These are phyloP conservation scores for Cherax quadricarinatus DNA, from an alignment of 1,140 invertebrate species.

Conservation along the genomic window DNA sequence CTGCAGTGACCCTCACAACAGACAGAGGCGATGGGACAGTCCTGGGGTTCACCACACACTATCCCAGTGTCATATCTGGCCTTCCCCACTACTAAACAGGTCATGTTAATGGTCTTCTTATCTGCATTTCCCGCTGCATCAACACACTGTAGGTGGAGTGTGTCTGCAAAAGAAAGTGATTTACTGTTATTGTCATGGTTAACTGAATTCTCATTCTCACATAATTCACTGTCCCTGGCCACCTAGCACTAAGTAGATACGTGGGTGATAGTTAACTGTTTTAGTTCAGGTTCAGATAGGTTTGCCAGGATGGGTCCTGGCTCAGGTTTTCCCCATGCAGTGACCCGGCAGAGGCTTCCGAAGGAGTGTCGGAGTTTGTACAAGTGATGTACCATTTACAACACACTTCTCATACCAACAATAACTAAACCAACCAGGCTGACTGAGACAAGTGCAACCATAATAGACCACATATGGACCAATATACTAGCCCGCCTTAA, in stretches of 20 bases:
- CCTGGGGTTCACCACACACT: slow-evolving; percentile 11
- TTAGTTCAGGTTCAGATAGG: too few relatives aligned
- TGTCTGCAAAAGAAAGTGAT: slow-evolving; percentile 7
- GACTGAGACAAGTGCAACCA: too few relatives aligned
- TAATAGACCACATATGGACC: too few relatives aligned
- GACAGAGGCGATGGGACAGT: slow-evolving; percentile 28
- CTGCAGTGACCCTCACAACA: slow-evolving; percentile 42
- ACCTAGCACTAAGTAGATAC: too few relatives aligned
- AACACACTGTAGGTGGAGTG: slow-evolving; percentile 41
- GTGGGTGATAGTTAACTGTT: too few relatives aligned
- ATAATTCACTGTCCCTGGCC: neutral
- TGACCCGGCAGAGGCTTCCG: neutral
- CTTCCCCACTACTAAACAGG: slow-evolving; percentile 8
- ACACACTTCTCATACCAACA: too few relatives aligned
- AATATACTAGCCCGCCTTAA: too few relatives aligned
- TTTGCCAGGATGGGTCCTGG: neutral
- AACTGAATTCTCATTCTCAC: neutral
- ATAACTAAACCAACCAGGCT: too few relatives aligned
- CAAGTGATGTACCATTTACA: too few relatives aligned
- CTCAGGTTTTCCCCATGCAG: neutral
- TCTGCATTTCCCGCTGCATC: slow-evolving; percentile 10
- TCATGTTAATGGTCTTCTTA: slow-evolving; percentile 4
- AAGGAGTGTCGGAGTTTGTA: too few relatives aligned
- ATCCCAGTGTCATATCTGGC: slow-evolving; percentile 1
- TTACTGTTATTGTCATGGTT: neutral